Conservation (phyloP, 1,140 invertebrate genomes). For the Polypedilum vanderplanki region DNA sequence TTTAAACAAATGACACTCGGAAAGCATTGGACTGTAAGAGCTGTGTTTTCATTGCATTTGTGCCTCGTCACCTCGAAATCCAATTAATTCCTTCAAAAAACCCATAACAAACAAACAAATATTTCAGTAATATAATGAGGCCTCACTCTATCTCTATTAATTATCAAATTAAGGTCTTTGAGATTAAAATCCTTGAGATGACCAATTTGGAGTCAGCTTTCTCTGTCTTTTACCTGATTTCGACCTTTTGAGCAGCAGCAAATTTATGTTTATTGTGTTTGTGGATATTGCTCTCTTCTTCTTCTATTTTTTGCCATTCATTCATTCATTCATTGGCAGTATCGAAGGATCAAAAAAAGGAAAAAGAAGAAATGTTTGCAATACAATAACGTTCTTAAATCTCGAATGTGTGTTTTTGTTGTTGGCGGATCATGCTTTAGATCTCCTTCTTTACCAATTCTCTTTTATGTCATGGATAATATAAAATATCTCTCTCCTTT, state of each 20-base stretch:
- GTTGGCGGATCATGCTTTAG: slow-evolving; percentile 22
- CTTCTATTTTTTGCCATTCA: background rate
- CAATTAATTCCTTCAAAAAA: background rate
- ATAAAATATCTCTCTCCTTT: background rate
- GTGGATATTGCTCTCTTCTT: background rate
- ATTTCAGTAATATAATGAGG: background rate
- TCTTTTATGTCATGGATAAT: background rate
- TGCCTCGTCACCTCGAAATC: slow-evolving; percentile 10
- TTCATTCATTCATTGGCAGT: background rate
- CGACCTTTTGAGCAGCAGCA: background rate
- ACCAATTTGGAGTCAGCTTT: background rate
- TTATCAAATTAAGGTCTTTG: slow-evolving; percentile 22
- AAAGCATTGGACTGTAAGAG: background rate
- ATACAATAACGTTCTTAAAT: background rate
- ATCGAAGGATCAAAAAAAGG: background rate
- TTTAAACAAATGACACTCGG: background rate
- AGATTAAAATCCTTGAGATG: background rate
- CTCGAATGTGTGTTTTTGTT: slow-evolving; percentile 23
- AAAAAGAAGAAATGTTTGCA: slow-evolving; percentile 3
- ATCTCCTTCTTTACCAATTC: background rate
- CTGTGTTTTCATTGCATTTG: background rate
- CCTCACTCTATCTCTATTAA: background rate
- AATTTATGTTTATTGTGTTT: background rate
- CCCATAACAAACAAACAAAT: slow-evolving; percentile 20
- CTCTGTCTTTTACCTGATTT: background rate